phyloP scores from a whole-genome alignment of 1,140 invertebrate species.

The Orius laevigatus region DNA sequence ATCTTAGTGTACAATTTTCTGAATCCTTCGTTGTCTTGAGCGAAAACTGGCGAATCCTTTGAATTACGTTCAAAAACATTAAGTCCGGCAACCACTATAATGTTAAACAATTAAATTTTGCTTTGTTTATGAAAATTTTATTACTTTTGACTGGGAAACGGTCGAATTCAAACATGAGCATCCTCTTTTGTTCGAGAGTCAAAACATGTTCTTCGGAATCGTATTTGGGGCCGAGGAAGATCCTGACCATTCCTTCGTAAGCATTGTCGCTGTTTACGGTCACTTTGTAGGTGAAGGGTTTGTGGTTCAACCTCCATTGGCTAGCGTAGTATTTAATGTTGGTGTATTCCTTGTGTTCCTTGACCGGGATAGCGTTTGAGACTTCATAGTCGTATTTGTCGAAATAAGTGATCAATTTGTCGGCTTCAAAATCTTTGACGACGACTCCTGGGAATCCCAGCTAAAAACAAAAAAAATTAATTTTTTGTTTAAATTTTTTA shows the following conservation, averaged over 20 bases:
- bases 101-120: background rate
- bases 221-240: slow-evolving; percentile 54
- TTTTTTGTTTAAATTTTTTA: background rate
- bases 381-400: slow-evolving; percentile 5
- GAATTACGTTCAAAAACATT: slow-evolving; percentile 11
- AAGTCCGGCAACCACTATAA: slow-evolving; percentile 1
- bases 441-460: slow-evolving; percentile 40
- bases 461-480: slow-evolving; percentile 22
- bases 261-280: slow-evolving; percentile 37
- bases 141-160: slow-evolving; percentile 22
- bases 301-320: slow-evolving; percentile 38
- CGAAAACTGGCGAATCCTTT: slow-evolving; percentile 9
- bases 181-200: slow-evolving; percentile 15
- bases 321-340: slow-evolving; percentile 29
- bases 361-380: slow-evolving; percentile 5
- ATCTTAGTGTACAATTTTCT: slow-evolving; percentile 3
- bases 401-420: slow-evolving; percentile 11
- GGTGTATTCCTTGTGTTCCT: slow-evolving; percentile 1
- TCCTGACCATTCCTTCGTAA: slow-evolving; percentile 35
- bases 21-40: slow-evolving; percentile 5
- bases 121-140: background rate
- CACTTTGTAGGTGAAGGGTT: slow-evolving; percentile 42
- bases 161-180: slow-evolving; percentile 25
- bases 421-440: slow-evolving; percentile 41
- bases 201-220: slow-evolving; percentile 34